Base-by-base conservation (phyloP, 35 echinoderm and acorn worm species). In the Amphiura filiformis region DNA sequence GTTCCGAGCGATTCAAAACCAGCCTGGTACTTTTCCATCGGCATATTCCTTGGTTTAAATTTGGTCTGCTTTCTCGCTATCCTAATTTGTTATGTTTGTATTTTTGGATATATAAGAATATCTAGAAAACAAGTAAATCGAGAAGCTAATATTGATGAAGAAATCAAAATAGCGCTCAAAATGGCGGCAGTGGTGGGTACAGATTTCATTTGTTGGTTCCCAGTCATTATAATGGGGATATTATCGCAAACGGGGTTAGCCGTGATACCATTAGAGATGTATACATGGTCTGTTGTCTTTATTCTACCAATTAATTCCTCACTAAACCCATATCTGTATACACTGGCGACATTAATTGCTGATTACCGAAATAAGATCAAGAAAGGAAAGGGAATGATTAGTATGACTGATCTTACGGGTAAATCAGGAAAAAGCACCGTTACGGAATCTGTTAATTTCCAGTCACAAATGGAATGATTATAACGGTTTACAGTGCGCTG, bases 141-240 rank as follows among this genome's bases (percentile, higher is more conserved):
- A 38, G 18, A 2, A 35, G 56, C 83, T 17, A 34, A 85, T 37
- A 91, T 22, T 36, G 34, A 61, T 3, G 65, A 84, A 18, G 81
- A 91, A 42, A 78, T 84, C 81, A 91, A 91, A 42, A 32, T 85
- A 38, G 81, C 81, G 13, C 33, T 38, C 20, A 91, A 84, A 56
- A 85, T 91, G 81, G 82, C 89, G 2, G n/a, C 84, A 13, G 78
- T 91, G 14, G 89, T 84, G 14, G 75, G 89, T 17, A 70, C 70
- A 13, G 70, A 92, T 44, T 87, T 86, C 28, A 39, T 87, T 42
- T 92, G 90, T 31, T 92, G 90, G 84, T 76, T 92, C 39, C 90
- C 90, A 0, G 44, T 92, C 84, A 92, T 92, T 4, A 82, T 92
- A 28, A 56, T 87, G 33, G 90, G 90, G 0, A 87, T 92, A 38